Base-by-base conservation (phyloP, 2,888 invertebrate species). In the Physocephala rufipes region DNA sequence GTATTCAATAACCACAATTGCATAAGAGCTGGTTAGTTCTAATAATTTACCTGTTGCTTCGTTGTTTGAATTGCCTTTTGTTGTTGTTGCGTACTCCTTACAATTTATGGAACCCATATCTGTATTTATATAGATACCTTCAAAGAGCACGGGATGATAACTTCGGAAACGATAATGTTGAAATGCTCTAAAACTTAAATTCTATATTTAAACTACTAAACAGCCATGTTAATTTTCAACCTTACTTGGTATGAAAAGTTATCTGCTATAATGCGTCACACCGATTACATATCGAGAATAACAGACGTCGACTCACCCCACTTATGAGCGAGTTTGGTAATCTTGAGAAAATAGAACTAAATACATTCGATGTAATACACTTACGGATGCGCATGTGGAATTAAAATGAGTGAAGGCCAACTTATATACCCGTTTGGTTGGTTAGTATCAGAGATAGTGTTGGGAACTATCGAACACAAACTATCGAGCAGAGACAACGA, bases 61-160 rank as follows among this genome's bases (percentile, higher is more conserved):
- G 36, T 73, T 75, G 59, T 67, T 53, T 59, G 47, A 65, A 58
- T 62, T 49, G 51, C 43, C 16, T 4, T 61, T 30, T 58, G 55
- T 74, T 21, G 78, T 79, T 12, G 85, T 84, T 58, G 80, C 82
- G 75, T 84, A 84, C 73, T 84, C 84, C 77, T 85, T 85, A 76
- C 85, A 85, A 71, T 83, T 84, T 62, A 80, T 77, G 45, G 85
- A 83, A 45, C 85, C 85, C 85, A 85, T 85, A 71, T 2, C 43
- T 30, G 21, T 43, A 66, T n/a, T 45, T 15, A 16, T 15, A 12
- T 16, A 1, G 58, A 65, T n/a, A 16, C n/a, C 5, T 24, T 36
- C 2, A 9, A 21, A 7, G n/a, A 9, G 16, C 26, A 12, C 15
- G 19, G 24, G 19, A n/a, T 62, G 36, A 36, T n/a, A 51, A 28